A percentile compares a stretch with the other conserved stretches of the same genome.
Conservation (phyloP, 2,797 vertebrate species). For the Odontamblyopus lacepedii region DNA sequence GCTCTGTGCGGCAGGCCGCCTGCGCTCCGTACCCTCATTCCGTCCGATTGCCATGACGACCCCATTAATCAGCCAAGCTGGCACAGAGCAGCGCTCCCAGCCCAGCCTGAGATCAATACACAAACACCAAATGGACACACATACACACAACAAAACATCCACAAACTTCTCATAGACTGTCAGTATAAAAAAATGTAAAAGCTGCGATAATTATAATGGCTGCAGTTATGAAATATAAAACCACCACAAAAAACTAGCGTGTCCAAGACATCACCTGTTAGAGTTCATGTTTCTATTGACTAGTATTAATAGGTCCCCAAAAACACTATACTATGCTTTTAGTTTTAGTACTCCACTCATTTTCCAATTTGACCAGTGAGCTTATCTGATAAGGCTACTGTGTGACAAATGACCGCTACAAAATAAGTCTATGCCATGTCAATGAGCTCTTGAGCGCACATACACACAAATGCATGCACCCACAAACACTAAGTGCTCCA, state of each 20-base stretch:
- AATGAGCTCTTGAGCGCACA: slow-evolving; percentile 58
- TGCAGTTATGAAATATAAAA: background rate
- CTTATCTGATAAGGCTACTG: slow-evolving; percentile 39
- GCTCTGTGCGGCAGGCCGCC: slow-evolving; percentile 85
- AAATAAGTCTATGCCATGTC: slow-evolving; percentile 74
- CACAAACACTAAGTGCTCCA: slow-evolving; percentile 70
- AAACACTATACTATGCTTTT: background rate
- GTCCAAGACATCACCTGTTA: background rate
- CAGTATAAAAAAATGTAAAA: slow-evolving; percentile 12
- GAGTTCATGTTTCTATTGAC: background rate
- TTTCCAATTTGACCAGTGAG: slow-evolving; percentile 34
- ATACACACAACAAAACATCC: slow-evolving; percentile 33
- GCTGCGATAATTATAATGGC: background rate
- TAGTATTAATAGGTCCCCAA: background rate
- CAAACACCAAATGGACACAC: slow-evolving; percentile 63
- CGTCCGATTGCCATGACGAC: slow-evolving; percentile 96
- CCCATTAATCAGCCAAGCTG: slow-evolving; percentile 99
- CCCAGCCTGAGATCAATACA: slow-evolving; percentile 98
- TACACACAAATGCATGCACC: slow-evolving; percentile 45
- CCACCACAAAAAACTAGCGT: background rate
- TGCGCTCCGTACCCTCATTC: slow-evolving; percentile 95
- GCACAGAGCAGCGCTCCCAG: slow-evolving; percentile 93
- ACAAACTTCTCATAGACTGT: slow-evolving; percentile 20
- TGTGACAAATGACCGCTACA: slow-evolving; percentile 71
- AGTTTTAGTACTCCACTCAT: slow-evolving; percentile 13